phyloP scores from a whole-genome alignment of 2,113 vertebrate species.

The Pampusana beccarii region DNA sequence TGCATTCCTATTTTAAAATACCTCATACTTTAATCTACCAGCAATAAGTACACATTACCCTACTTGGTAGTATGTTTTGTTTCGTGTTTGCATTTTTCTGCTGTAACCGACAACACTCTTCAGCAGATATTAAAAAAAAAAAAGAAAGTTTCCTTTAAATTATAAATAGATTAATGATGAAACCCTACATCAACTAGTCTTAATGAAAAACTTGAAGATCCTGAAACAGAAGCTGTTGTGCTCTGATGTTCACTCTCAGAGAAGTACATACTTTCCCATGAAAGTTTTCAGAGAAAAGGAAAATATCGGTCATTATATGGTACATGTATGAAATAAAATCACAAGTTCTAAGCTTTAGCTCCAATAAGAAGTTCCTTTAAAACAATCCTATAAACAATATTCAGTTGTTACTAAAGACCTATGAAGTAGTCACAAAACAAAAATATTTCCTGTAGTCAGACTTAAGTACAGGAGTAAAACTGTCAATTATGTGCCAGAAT shows the following conservation, averaged over 20 bases:
- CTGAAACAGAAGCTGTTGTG: background rate
- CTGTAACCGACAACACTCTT: background rate
- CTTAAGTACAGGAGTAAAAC: background rate
- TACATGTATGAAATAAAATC: background rate
- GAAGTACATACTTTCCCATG: background rate
- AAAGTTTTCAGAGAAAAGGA: background rate
- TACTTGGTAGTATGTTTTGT: background rate
- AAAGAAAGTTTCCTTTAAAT: background rate
- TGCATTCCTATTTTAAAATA: background rate
- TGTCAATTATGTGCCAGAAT: background rate
- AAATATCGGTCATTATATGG: background rate
- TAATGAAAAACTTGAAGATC: background rate
- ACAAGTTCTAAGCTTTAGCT: background rate
- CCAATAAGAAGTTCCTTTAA: background rate
- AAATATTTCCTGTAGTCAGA: background rate
- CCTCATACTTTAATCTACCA: background rate
- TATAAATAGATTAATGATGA: background rate
- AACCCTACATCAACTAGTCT: background rate
- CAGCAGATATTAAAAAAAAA: background rate
- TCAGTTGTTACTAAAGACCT: background rate
- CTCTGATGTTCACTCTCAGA: background rate
- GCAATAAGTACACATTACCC: background rate
- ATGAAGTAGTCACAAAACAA: background rate
- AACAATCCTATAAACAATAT: background rate
- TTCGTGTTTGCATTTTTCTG: background rate